These are phyloP conservation scores for Motacilla tschutschensis DNA, from an alignment of 2,113 vertebrate genomes.

Conservation along the genomic window DNA sequence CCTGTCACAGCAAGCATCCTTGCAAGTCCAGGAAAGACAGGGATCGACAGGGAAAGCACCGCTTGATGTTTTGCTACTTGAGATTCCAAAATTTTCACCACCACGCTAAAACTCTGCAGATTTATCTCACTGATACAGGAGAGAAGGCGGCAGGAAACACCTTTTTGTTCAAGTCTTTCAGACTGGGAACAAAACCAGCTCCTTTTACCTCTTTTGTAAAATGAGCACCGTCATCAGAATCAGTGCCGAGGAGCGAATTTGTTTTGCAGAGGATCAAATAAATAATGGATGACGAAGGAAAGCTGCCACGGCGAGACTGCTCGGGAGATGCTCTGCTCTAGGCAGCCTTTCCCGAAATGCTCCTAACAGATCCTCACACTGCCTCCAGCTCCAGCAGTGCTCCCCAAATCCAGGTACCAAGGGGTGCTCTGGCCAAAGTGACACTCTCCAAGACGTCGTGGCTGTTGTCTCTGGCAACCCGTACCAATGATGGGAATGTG, in stretches of 20 bases:
- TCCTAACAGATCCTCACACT: neutral
- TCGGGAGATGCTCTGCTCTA: conserved; percentile 16
- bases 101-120: neutral
- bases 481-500: rapidly evolving
- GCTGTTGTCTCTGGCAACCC: neutral
- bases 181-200: conserved; percentile 39
- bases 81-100: neutral
- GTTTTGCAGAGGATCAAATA: conserved; percentile 62
- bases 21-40: rapidly evolving
- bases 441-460: neutral
- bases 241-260: conserved; percentile 43
- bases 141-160: conserved; percentile 23
- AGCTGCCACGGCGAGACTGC: conserved; percentile 44
- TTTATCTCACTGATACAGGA: conserved; percentile 35
- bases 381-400: neutral
- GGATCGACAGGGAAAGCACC: neutral
- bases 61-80: rapidly evolving
- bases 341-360: neutral
- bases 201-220: conserved; percentile 60
- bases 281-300: conserved; percentile 64
- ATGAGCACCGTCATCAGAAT: conserved; percentile 31
- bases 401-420: neutral
- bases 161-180: conserved; percentile 38
- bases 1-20: neutral
- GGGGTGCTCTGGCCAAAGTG: rapidly evolving